Evolutionary conservation across 2,113 vertebrate species (phyloP), one percentile per base, ranked within the genome.

Genomic region (Protobothrops flavoviridis): DNA sequence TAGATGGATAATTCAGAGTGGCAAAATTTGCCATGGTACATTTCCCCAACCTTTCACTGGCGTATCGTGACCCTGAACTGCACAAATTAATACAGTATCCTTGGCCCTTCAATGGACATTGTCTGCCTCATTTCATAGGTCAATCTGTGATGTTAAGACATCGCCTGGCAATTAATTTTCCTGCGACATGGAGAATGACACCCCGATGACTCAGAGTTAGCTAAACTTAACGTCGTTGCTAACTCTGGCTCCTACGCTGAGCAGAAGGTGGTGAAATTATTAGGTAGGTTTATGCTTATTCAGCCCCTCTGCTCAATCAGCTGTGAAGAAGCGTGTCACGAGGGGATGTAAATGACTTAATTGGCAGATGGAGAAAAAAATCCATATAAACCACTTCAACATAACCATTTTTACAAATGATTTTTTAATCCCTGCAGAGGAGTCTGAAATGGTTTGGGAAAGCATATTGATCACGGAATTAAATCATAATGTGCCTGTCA

Each of bases 341-440:
- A 95, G 89, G 88, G 93, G 97, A 97, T 95, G 95, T 93, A 96
- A 96, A 97, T 94, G n/a, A 96, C 91, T 97, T 97, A 97, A 97
- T 97, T 97, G 53, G 88, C 90, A 85, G 85, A 93, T 45, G 92
- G 81, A 43, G 33, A 26, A 53, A 26, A 52, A 50, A 93, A 53
- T 87, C 45, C 45, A 85, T 61, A 94, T 91, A 93, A 94, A 94
- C 6, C 92, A 94, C 26, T 94, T 97, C 96, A 96, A 95, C 94
- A 93, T 92, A 96, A 94, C 17, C 0, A 93, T 90, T 97, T 97
- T 98, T 96, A 97, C 96, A 90, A 97, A 97, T 97, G 93, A 93
- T 90, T 97, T 97, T 96, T 97, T 93, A 93, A 96, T 96, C 96
- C 96, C 92, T 93, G 85, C 94, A 97, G 96, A 97, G 95, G 95